phyloP scores from a whole-genome alignment of 2,888 invertebrate genomes.

The Drosophila borealis region DNA sequence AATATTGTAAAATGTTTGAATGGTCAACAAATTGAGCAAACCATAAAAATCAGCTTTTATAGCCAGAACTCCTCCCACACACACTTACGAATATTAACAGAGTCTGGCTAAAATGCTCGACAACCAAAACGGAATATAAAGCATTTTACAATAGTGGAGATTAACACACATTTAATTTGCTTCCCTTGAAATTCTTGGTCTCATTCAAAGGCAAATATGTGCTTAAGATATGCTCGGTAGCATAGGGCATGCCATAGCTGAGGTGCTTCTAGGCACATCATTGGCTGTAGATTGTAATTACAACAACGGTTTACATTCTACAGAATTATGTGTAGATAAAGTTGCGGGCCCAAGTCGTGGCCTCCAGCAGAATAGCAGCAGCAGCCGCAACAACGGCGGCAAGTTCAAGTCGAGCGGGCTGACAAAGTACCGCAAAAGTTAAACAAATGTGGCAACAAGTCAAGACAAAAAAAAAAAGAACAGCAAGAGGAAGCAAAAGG shows the following conservation, averaged over 20 bases:
- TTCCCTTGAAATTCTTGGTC: constrained; percentile 32
- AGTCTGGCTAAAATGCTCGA: neutral
- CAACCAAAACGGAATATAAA: no score
- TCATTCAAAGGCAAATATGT: constrained; percentile 25
- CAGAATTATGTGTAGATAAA: constrained; percentile 53
- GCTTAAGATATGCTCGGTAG: constrained; percentile 22
- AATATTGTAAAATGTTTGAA: constrained; percentile 13
- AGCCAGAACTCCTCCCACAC: neutral
- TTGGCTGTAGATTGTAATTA: constrained; percentile 50
- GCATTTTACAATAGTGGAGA: no score
- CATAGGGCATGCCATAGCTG: constrained; percentile 18
- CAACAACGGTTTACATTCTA: constrained; percentile 66
- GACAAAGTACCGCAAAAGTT: constrained; percentile 78
- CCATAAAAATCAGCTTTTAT: constrained; percentile 6
- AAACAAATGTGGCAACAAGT: constrained; percentile 74
- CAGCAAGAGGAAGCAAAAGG: constrained; percentile 52
- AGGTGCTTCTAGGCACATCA: constrained; percentile 19
- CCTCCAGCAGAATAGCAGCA: constrained; percentile 28
- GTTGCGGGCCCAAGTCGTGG: constrained; percentile 62
- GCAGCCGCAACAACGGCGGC: constrained; percentile 31
- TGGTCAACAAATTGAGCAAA: constrained; percentile 7
- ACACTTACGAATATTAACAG: neutral
- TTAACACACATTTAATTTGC: no score
- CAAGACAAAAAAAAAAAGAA: constrained; percentile 21
- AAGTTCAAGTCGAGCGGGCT: constrained; percentile 80